phyloP scores from a whole-genome alignment of 2,797 vertebrate genomes.

The Helarctos malayanus region DNA sequence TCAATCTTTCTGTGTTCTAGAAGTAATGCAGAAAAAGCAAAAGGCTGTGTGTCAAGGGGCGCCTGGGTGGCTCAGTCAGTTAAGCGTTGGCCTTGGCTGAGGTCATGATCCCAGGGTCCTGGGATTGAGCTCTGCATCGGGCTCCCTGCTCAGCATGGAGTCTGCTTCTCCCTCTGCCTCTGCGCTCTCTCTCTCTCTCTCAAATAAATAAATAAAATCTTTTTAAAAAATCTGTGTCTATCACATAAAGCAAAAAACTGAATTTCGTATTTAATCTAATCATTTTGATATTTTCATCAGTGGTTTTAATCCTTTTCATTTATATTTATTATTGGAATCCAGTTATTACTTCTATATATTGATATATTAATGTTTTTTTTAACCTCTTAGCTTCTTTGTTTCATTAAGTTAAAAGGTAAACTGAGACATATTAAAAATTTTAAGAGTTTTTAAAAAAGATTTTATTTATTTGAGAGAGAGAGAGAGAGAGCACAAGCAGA shows the following conservation, averaged over 20 bases:
- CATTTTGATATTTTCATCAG: background rate
- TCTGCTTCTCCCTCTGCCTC: too few relatives aligned
- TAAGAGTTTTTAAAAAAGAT: too few relatives aligned
- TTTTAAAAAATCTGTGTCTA: background rate
- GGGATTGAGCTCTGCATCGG: too few relatives aligned
- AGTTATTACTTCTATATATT: background rate
- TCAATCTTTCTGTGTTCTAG: background rate
- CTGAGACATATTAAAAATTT: background rate
- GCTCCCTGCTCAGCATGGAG: too few relatives aligned
- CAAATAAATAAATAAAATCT: too few relatives aligned
- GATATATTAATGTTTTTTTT: slow-evolving; percentile 40
- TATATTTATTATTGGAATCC: background rate
- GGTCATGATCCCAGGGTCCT: too few relatives aligned
- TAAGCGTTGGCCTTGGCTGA: too few relatives aligned
- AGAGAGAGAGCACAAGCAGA: too few relatives aligned
- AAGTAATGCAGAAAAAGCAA: background rate
- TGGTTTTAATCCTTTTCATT: slow-evolving; percentile 23
- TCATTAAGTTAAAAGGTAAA: background rate
- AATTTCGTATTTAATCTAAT: background rate
- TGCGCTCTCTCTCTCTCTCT: too few relatives aligned
- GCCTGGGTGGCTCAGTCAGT: too few relatives aligned
- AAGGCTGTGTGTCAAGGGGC: background rate
- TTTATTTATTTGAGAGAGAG: too few relatives aligned
- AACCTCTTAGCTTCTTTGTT: background rate
- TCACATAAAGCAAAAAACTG: background rate